Evolutionary conservation across 23 tunicate species (phyloP).

Genomic region (Halocynthia aurantium): DNA sequence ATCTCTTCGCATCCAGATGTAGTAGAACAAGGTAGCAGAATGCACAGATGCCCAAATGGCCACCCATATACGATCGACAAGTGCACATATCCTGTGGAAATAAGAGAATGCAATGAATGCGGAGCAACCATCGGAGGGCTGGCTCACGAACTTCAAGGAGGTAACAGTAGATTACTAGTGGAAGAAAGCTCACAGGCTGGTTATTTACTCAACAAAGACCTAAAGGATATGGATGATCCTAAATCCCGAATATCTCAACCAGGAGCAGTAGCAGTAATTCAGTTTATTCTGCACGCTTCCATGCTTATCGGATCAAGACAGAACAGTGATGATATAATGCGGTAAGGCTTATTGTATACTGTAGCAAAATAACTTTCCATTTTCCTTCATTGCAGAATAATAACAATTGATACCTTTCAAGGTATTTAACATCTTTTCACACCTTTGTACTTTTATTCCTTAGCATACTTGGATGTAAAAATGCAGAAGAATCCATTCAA

Average conservation of each 20-base stretch:
- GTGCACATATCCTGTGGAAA: conserved; percentile 31
- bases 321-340: neutral
- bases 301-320: conserved; percentile 20
- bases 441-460: neutral
- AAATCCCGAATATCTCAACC: conserved; percentile 16
- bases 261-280: conserved; percentile 39
- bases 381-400: neutral
- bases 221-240: neutral
- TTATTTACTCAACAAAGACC: conserved; percentile 18
- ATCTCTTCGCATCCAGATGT: too few relatives aligned
- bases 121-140: conserved; percentile 41
- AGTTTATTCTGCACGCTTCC: conserved; percentile 37
- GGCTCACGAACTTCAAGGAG: conserved; percentile 14
- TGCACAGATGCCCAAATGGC: conserved; percentile 39
- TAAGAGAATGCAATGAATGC: conserved; percentile 44
- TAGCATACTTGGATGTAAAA: neutral
- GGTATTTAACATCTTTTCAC: conserved; percentile 5
- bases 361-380: too few relatives aligned
- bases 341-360: too few relatives aligned
- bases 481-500: conserved; percentile 34
- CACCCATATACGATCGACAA: conserved; percentile 55
- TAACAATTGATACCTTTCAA: neutral
- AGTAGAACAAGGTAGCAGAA: too few relatives aligned
- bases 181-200: conserved; percentile 45
- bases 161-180: conserved; percentile 35